These are phyloP conservation scores for Sebastes cheni DNA, from an alignment of 2,797 vertebrate species.

Conservation along the genomic window DNA sequence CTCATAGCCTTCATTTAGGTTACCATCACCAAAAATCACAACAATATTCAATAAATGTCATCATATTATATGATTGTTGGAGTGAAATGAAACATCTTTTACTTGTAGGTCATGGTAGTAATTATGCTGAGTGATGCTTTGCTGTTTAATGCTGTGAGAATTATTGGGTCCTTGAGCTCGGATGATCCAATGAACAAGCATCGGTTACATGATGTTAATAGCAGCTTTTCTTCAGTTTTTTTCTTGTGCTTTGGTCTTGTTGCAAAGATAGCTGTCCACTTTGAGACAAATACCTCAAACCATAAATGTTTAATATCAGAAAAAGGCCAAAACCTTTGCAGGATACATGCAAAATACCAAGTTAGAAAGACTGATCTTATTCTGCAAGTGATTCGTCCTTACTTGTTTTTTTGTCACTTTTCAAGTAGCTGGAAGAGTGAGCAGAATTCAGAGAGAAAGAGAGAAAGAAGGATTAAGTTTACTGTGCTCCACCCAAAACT, in stretches of 20 bases:
- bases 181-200: not conserved
- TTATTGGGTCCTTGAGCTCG: not conserved
- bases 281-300: not conserved
- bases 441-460: constrained; percentile 30
- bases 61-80: not conserved
- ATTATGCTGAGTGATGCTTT: not conserved
- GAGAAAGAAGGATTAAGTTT: constrained; percentile 26
- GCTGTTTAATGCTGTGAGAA: not conserved
- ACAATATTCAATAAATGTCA: constrained; percentile 2
- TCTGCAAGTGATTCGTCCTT: constrained; percentile 15
- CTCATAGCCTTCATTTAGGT: not conserved
- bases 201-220: not conserved
- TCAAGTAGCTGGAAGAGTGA: constrained; percentile 17
- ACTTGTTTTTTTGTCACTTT: not conserved
- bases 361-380: not conserved
- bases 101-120: not conserved
- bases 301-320: not conserved
- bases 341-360: not conserved
- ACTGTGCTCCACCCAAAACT: constrained; percentile 57
- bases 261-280: not conserved
- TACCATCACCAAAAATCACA: constrained; percentile 33
- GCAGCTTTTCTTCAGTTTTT: not conserved
- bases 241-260: not conserved
- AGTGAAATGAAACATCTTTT: constrained; percentile 36
- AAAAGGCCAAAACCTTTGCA: not conserved